phyloP scores from a whole-genome alignment of 2,797 vertebrate species.

The Fundulus diaphanus region DNA sequence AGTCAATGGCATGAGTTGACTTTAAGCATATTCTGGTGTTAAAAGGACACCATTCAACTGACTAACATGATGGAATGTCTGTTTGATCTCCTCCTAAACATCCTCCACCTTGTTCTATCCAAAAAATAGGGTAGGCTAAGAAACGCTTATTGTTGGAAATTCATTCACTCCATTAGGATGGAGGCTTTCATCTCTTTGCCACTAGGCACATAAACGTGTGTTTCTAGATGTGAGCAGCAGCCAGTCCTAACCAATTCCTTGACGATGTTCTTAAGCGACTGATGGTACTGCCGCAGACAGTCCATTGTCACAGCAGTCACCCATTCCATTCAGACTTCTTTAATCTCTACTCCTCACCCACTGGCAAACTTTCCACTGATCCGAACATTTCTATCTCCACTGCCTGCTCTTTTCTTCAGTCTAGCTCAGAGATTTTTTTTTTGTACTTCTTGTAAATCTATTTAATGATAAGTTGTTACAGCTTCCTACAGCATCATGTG shows the following conservation, averaged over 20 bases:
- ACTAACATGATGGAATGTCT: background rate
- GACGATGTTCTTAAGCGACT: conserved; percentile 31
- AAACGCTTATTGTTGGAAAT: background rate
- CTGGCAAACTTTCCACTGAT: conserved; percentile 11
- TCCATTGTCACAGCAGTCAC: conserved; percentile 49
- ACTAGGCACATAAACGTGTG: conserved; percentile 1
- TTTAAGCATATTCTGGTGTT: background rate
- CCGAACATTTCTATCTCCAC: background rate
- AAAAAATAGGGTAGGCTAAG: background rate
- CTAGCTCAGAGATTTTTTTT: background rate
- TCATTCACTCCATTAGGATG: background rate
- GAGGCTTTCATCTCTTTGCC: background rate
- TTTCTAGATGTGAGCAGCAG: background rate
- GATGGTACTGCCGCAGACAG: conserved; percentile 34
- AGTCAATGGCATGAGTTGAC: background rate
- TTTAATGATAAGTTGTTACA: background rate
- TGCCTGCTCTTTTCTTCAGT: background rate
- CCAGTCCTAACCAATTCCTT: conserved; percentile 13
- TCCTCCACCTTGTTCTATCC: background rate
- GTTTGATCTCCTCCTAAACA: background rate
- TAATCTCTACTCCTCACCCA: conserved; percentile 38
- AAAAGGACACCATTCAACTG: background rate
- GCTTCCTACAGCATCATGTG: no score
- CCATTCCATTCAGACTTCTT: conserved; percentile 33
- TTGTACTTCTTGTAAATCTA: background rate